Evolutionary conservation across 2,797 vertebrate species (phyloP), one percentile per base, ranked within the genome.

Genomic region (Parauchenoglanis ngamensis): DNA sequence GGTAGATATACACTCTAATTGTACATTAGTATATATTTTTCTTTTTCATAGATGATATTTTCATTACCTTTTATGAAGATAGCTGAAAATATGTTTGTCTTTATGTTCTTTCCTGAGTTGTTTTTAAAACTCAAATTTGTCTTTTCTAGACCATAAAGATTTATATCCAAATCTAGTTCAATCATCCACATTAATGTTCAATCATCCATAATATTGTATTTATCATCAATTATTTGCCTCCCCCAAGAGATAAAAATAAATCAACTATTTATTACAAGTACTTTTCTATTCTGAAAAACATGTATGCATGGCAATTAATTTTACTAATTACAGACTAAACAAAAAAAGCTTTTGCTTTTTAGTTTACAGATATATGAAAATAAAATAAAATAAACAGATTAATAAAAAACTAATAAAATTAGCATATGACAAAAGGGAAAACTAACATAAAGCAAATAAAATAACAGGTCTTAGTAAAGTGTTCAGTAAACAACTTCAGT

Each of bases 1-100:
- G 77, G 88, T 68, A 91, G 89, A 89, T 89, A 59, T 0, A 87
- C 85, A 61, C 88, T 88, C 70, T 88, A 80, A 88, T 87, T 87
- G 85, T 79, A 70, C 87, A 70, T 44, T 75, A 84, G 68, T 79
- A 84, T 87, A 49, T 23, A 1, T 83, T 88, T 68, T 49, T 23
- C 87, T 68, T 87, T 86, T 12, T n/a, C 35, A 21, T 56, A 4
- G 4, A 56, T 31, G 87, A 83, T 65, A 54, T 79, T 85, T 87
- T 46, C 75, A 70, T 40, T 82, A 17, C 83, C 83, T 6, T 0
- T 44, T 59, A 4, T 59, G 4, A 44, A 68, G n/a, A 21, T 61
- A 28, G 15, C 28, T 65, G 65, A 52, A 68, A 28, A 21, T 56
- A 31, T 17, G 49, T 54, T 70, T 19, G 2, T 31, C 4, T 70